phyloP scores from a whole-genome alignment of 2,888 invertebrate genomes.

The Drosophila recens region DNA sequence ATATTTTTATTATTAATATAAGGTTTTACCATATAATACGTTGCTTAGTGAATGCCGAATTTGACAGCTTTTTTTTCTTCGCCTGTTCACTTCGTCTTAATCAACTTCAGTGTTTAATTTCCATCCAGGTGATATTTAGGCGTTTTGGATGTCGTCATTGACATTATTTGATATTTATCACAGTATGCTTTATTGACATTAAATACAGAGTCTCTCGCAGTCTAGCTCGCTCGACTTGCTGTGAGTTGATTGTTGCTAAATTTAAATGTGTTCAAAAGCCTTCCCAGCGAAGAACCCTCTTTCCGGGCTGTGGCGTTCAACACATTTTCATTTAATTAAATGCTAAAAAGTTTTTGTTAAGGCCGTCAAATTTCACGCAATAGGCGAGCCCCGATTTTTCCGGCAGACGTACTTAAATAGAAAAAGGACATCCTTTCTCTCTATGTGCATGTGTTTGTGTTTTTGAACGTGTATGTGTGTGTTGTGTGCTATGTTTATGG shows the following conservation, averaged over 20 bases:
- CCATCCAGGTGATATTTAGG: no score
- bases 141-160: no score
- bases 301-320: slow-evolving; percentile 12
- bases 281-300: not conserved
- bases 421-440: slow-evolving; percentile 8
- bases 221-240: not conserved
- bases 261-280: slow-evolving; percentile 5
- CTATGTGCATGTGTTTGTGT: not conserved
- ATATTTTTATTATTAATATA: no score
- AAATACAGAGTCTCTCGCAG: not conserved
- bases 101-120: no score
- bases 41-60: no score
- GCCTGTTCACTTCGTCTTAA: no score
- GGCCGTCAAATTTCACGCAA: slow-evolving; percentile 52
- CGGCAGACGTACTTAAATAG: slow-evolving; percentile 26
- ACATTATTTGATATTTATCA: no score
- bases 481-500: not conserved
- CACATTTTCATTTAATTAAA: slow-evolving; percentile 70
- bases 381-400: slow-evolving; percentile 25
- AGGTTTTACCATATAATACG: no score
- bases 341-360: slow-evolving; percentile 56
- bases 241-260: slow-evolving; percentile 19
- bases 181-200: no score
- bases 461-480: not conserved
- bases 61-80: no score